Evolutionary conservation across 2,113 vertebrate genomes (phyloP).

Genomic region (Tympanuchus pallidicinctus): DNA sequence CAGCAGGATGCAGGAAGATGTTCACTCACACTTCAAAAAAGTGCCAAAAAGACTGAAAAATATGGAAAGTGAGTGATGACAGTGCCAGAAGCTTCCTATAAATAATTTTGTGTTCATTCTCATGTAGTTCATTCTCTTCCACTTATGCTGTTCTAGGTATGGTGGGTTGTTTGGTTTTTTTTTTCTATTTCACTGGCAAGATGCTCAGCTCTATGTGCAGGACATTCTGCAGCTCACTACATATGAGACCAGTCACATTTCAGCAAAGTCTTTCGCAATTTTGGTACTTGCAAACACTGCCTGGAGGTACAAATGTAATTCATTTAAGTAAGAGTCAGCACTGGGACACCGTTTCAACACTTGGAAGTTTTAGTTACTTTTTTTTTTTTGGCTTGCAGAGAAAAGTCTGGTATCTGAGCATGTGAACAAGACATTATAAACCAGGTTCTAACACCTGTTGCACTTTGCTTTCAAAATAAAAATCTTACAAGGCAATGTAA

Average conservation of each 20-base stretch:
- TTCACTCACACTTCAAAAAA: accelerated
- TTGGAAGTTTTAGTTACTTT: neutral
- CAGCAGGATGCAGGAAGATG: neutral
- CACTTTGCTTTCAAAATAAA: neutral
- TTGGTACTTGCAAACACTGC: neutral
- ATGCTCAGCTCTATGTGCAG: neutral
- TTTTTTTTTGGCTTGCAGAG: no score
- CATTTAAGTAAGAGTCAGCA: neutral
- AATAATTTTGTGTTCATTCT: neutral
- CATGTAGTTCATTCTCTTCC: neutral
- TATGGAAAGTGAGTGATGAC: neutral
- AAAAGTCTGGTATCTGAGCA: neutral
- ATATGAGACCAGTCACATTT: neutral
- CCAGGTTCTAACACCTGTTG: neutral
- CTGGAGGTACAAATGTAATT: neutral
- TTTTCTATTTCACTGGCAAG: neutral
- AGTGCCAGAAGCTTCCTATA: no score
- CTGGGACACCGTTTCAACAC: neutral
- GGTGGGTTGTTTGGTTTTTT: no score
- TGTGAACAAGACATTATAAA: neutral
- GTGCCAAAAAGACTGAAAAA: neutral
- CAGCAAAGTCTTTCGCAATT: neutral
- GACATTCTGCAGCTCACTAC: neutral
- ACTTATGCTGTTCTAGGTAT: neutral
- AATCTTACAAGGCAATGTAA: neutral